phyloP scores from a whole-genome alignment of 2,113 vertebrate genomes.

The Electrona antarctica region DNA sequence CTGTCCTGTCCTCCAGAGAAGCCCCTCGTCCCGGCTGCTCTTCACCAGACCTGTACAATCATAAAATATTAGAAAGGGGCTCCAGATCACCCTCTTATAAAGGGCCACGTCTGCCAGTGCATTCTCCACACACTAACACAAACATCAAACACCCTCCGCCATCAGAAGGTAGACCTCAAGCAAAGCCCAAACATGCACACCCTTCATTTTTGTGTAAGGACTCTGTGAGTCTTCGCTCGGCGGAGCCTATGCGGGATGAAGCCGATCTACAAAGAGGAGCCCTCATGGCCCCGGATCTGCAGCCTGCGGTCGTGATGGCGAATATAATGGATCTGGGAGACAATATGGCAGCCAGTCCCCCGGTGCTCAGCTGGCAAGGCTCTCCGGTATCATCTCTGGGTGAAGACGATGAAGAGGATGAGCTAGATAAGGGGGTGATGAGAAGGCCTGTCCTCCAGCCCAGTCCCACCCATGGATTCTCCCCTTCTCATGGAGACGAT shows the following conservation, averaged over 20 bases:
- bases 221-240: constrained; percentile 68
- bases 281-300: constrained; percentile 76
- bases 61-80: constrained; percentile 38
- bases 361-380: constrained; percentile 83
- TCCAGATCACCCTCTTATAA: neutral
- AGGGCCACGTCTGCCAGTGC: neutral
- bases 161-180: constrained; percentile 31
- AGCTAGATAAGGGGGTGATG: constrained; percentile 69
- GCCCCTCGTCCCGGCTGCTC: constrained; percentile 25
- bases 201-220: constrained; percentile 70
- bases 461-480: constrained; percentile 72
- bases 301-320: constrained; percentile 69
- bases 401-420: constrained; percentile 73
- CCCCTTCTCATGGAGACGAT: constrained; percentile 55
- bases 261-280: constrained; percentile 56
- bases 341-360: constrained; percentile 77
- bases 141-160: constrained; percentile 28
- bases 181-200: constrained; percentile 49
- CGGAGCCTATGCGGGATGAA: constrained; percentile 66
- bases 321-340: constrained; percentile 63
- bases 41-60: constrained; percentile 34
- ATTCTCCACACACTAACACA: constrained; percentile 14
- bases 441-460: constrained; percentile 78
- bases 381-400: constrained; percentile 74
- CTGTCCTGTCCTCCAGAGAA: constrained; percentile 3